Evolutionary conservation across 2,888 invertebrate genomes (phyloP), one percentile per base, ranked within the genome.

Genomic region (Apoda limacodes): DNA sequence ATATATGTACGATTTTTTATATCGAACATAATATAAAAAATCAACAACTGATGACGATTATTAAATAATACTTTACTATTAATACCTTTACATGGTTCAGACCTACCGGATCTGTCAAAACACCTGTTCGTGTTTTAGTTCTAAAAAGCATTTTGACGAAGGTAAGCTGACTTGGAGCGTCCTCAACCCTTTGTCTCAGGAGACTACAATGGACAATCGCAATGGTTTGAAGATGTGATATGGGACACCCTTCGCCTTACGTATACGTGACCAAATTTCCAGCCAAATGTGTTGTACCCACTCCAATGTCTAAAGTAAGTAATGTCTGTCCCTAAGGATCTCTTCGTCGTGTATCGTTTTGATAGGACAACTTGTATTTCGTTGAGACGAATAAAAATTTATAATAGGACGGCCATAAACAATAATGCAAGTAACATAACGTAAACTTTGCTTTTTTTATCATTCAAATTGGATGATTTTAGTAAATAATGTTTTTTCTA

Each of bases 251-350:
- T 55, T 53, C 50, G 30, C 52, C 41, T 53, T 47, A 50, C 52
- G 51, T 48, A 51, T 70, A 78, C 78, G 78, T 78, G 76, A 78
- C 74, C 72, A 74, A 78, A 75, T 74, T 78, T 71, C 60, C 57
- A 65, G 63, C 61, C 63, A 68, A 72, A 74, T 65, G 65, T 67
- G 69, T 54, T 60, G 58, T 50, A 55, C 60, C 60, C 55, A 55
- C 60, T 60, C 55, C 57, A 58, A 54, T 57, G 54, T 58, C 56
- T 51, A 49, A 68, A 70, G 70, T 70, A 71, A 67, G 70, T 68
- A 66, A 69, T 70, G 71, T 68, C 71, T 68, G 58, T 53, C 56
- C 60, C 57, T 50, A 34, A 37, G 50, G 57, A n/a, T n/a, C n/a
- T n/a, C n/a, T n/a, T n/a, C n/a, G 59, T 45, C 44, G 43, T 39